Base-by-base conservation (phyloP, 1,140 invertebrate species). In the Heliconius hermathena region DNA sequence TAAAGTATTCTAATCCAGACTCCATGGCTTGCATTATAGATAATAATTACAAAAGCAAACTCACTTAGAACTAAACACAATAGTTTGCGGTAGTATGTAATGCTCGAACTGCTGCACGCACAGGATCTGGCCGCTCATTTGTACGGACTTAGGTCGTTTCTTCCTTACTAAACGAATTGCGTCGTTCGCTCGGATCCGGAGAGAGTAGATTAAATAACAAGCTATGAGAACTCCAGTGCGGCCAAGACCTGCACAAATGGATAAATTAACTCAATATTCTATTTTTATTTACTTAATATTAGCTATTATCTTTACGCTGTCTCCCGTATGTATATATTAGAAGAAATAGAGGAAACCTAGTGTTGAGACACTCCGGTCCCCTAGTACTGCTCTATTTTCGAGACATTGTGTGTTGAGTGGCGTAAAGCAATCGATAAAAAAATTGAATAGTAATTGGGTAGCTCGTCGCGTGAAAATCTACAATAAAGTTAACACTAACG, bases 181-280 rank as follows among this genome's bases (percentile, higher is more conserved):
- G 81, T 98, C 97, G 86, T 97, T 97, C 2, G 97, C 97, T 54
- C 96, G 94, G 33, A 98, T 96, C 82, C 97, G 94, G 82, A 97
- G 95, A 41, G 96, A 96, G 91, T 97, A 98, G 18, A 98, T 96
- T 16, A 99, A 95, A 93, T 98, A 98, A 92, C 97, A 98, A 1
- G 97, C 97, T 82, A 98, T 98, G 20, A 98, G 93, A 6, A 98
- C 97, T 3, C 98, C 98, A 6, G 98, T 98, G 84, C 98, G 95
- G 3, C 98, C 98, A 71, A 98, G 91, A 84, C 97, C 97, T 97
- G 90, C 74, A 81, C 82, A 78, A 94, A 73, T 36, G 6, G 33
- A 22, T 66, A 52, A 54, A 6, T 36, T 36, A 36, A 36, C 33
- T 36, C 6, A 36, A 36, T 36, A 36, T 6, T 36, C 6, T 36